phyloP scores from a whole-genome alignment of 2,888 invertebrate species.

The Anoncus sp. region DNA sequence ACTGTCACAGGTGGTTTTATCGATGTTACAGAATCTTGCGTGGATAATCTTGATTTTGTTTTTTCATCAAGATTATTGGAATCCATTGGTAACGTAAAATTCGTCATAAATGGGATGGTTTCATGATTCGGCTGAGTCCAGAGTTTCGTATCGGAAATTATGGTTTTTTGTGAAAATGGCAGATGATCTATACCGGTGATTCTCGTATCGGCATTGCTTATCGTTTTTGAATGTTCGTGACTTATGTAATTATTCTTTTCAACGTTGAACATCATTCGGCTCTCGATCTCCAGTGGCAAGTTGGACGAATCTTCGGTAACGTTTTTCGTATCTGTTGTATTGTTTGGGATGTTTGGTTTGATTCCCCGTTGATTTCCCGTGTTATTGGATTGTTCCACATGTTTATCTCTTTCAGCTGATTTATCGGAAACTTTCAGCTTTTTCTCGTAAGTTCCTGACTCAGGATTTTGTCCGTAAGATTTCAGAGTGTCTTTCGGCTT shows the following conservation, averaged over 20 bases:
- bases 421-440: neutral
- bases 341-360: too few relatives aligned
- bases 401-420: too few relatives aligned
- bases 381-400: too few relatives aligned
- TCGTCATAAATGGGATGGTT: too few relatives aligned
- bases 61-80: too few relatives aligned
- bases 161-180: neutral
- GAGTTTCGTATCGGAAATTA: too few relatives aligned
- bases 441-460: neutral
- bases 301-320: neutral
- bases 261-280: constrained; percentile 25
- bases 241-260: constrained; percentile 11
- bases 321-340: neutral
- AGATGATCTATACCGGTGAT: neutral
- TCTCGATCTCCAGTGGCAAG: constrained; percentile 7
- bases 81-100: too few relatives aligned
- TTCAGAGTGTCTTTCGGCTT: neutral
- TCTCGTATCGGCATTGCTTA: neutral
- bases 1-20: too few relatives aligned
- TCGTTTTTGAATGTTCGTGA: constrained; percentile 8
- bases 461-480: neutral
- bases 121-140: too few relatives aligned
- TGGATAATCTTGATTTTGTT: too few relatives aligned
- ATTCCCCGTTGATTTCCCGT: too few relatives aligned
- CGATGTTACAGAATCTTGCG: too few relatives aligned